Evolutionary conservation across 2,888 invertebrate genomes (phyloP).

Genomic region (Parthenolecanium corni): DNA sequence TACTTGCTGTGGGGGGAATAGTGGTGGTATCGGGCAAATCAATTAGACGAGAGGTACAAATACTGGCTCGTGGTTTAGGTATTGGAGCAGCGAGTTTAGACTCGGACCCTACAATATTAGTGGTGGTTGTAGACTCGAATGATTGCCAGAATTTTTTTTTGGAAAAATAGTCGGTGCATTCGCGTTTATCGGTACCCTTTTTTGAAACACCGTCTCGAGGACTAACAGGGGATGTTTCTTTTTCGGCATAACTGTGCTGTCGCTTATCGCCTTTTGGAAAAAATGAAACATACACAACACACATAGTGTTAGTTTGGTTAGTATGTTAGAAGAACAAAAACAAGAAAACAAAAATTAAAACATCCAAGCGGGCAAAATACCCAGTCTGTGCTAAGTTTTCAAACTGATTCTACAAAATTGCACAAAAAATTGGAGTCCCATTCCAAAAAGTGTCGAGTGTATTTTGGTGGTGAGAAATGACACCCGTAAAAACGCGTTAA

Average conservation of each 20-base stretch:
- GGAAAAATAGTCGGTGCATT: conserved; percentile 16
- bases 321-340: conserved; percentile 3
- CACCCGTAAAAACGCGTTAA: no score
- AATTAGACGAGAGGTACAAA: conserved; percentile 9
- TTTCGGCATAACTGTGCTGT: conserved; percentile 20
- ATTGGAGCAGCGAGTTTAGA: conserved; percentile 1
- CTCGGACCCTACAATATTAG: neutral
- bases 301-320: conserved; percentile 23
- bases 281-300: conserved; percentile 16
- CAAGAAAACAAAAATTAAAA: no score
- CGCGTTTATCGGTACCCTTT: neutral
- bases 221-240: conserved; percentile 2
- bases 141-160: conserved; percentile 27
- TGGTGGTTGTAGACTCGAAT: neutral
- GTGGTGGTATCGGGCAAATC: neutral
- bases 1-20: neutral
- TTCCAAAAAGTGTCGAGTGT: no score
- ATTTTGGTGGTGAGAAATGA: no score
- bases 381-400: neutral
- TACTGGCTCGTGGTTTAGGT: conserved; percentile 19
- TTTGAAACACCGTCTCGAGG: neutral
- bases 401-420: no score
- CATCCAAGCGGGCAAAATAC: neutral
- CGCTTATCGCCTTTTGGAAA: conserved; percentile 23
- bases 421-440: no score